phyloP scores from a whole-genome alignment of 2,113 vertebrate genomes.

The Azemiops feae region DNA sequence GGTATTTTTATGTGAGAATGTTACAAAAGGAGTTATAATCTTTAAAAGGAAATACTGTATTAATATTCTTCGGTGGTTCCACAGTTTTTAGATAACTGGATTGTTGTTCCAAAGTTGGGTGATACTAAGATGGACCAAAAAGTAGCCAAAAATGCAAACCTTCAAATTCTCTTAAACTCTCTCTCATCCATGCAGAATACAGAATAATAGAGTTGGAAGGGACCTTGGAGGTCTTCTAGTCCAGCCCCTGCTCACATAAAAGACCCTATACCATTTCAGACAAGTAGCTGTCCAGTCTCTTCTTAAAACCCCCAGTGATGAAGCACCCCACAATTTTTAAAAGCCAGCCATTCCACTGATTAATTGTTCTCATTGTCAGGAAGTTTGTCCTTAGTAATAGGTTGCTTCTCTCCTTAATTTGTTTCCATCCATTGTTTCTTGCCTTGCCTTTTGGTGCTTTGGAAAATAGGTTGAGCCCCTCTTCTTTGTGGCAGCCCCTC shows the following conservation, averaged over 20 bases:
- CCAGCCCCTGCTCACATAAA: too few species aligned
- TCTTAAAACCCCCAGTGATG: neutral
- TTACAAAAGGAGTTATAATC: slow-evolving; percentile 66
- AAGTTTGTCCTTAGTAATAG: neutral
- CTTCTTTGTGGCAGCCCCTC: neutral
- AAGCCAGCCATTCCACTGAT: neutral
- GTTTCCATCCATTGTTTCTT: neutral
- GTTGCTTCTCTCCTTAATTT: neutral
- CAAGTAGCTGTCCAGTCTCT: neutral
- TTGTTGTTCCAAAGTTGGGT: slow-evolving; percentile 36
- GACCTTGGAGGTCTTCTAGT: neutral
- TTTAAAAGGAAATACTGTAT: slow-evolving; percentile 58
- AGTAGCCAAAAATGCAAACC: neutral
- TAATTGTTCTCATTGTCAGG: neutral
- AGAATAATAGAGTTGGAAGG: neutral
- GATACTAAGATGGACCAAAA: neutral
- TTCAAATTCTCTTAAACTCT: neutral
- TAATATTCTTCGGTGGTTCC: slow-evolving; percentile 60
- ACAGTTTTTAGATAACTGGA: slow-evolving; percentile 68
- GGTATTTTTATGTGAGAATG: slow-evolving; percentile 76
- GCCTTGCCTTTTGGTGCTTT: neutral
- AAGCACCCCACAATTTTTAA: neutral
- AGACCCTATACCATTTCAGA: neutral
- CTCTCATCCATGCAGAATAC: neutral
- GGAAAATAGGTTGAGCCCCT: neutral